phyloP scores from a whole-genome alignment of 2,113 vertebrate genomes.

The Oryzias javanicus region DNA sequence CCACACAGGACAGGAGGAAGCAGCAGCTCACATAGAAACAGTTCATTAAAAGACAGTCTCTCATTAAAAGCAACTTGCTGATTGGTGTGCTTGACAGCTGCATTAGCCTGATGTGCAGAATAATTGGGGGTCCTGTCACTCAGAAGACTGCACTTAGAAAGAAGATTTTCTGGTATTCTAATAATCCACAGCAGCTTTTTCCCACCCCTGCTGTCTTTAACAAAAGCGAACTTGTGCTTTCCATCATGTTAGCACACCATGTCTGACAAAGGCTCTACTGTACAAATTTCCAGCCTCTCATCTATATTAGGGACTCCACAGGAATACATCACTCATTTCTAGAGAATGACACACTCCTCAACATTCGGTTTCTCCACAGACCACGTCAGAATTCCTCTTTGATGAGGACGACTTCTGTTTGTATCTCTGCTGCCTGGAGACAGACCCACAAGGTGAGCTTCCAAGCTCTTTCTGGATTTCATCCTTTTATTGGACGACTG shows the following conservation, averaged over 20 bases:
- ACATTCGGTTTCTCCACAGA: conserved; percentile 30
- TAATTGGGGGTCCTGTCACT: not conserved
- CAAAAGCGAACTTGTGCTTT: conserved; percentile 47
- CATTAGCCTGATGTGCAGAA: not conserved
- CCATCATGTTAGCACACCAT: conserved; percentile 48
- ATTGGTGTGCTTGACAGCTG: not conserved
- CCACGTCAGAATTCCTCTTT: conserved; percentile 50
- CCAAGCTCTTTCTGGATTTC: conserved; percentile 22
- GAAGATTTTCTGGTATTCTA: conserved; percentile 12
- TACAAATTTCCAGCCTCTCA: conserved; percentile 25
- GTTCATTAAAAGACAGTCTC: not conserved
- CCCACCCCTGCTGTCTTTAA: conserved; percentile 20
- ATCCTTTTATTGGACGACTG: not conserved
- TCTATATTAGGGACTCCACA: conserved; percentile 25
- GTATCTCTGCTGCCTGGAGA: conserved; percentile 62
- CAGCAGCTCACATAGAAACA: not conserved
- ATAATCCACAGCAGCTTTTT: conserved; percentile 16
- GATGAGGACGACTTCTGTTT: conserved; percentile 64
- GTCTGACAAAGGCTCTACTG: conserved; percentile 56
- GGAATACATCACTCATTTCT: conserved; percentile 39
- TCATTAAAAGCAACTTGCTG: fast-evolving
- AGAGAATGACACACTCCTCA: conserved; percentile 38
- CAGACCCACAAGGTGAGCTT: conserved; percentile 54
- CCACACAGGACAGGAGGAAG: conserved; percentile 27
- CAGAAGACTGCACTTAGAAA: conserved; percentile 8